Evolutionary conservation across 2,888 invertebrate species (phyloP).

Genomic region (Caenorhabditis wallacei): DNA sequence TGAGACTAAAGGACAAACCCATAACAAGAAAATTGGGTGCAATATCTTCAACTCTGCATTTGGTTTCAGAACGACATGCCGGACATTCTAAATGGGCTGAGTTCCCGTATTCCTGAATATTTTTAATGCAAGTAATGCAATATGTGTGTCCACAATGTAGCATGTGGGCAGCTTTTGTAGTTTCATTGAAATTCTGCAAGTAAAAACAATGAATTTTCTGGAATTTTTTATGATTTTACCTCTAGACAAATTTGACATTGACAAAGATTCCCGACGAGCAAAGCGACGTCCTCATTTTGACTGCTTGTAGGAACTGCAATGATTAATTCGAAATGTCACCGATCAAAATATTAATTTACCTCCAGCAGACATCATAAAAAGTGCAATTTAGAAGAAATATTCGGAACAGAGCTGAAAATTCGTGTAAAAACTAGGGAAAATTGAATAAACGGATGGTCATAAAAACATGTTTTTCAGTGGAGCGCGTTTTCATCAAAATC

Average conservation of each 20-base stretch:
- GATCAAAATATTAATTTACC: background rate
- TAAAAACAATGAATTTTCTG: background rate
- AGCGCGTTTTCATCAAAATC: too few relatives aligned
- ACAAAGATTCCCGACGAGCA: constrained; percentile 19
- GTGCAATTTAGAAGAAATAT: background rate
- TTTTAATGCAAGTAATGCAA: constrained; percentile 38
- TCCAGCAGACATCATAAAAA: background rate
- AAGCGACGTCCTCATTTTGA: background rate
- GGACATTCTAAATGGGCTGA: constrained; percentile 45
- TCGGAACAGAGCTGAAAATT: too few relatives aligned
- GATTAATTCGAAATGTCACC: background rate
- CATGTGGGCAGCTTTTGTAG: constrained; percentile 17
- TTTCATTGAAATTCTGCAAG: constrained; percentile 53
- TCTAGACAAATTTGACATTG: constrained; percentile 40
- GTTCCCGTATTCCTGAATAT: constrained; percentile 38
- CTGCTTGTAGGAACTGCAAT: background rate
- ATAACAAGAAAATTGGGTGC: constrained; percentile 36
- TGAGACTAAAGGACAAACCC: constrained; percentile 9
- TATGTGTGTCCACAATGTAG: constrained; percentile 58
- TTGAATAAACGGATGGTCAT: too few relatives aligned
- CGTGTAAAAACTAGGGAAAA: too few relatives aligned
- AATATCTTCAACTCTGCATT: constrained; percentile 4
- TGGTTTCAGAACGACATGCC: constrained; percentile 45
- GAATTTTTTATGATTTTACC: constrained; percentile 17
- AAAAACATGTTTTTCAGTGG: too few relatives aligned